Base-by-base conservation (phyloP, 2,797 vertebrate genomes). In the Thunnus albacares region DNA sequence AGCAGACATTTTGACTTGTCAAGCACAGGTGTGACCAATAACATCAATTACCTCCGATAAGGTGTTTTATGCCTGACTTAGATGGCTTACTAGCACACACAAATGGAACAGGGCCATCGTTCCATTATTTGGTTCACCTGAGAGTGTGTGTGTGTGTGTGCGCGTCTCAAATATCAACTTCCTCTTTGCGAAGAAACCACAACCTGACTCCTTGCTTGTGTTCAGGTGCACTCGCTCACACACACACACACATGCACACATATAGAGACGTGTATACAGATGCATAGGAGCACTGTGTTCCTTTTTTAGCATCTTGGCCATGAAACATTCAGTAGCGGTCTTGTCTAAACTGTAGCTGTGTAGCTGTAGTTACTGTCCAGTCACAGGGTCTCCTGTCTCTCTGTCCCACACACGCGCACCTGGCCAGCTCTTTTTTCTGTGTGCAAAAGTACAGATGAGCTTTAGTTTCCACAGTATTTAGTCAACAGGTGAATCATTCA, bases 241-340 rank as follows among this genome's bases (percentile, higher is more conserved):
- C 71, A 76, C n/a, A 64, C 18, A 45, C n/a, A 38, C 38, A 70
- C 26, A 62, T 1, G 17, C 35, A 7, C 22, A 67, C 1, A 49
- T 4, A 55, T 14, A 57, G 9, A 63, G 17, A 69, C 15, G 30
- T 20, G 45, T 20, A 71, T 12, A 49, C 1, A 13, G 4, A 73
- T 35, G 30, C 33, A 62, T 74, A 75, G 28, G 49, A 2, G 22
- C 30, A n/a, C 49, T 68, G n/a, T 10, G 2, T 61, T 55, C 33
- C n/a, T 41, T 69, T 30, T 71, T 41, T 49, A 82, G 62, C 85
- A 71, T 80, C 68, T 47, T 61, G 57, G 26, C 70, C 81, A 86
- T 93, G n/a, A 92, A 90, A 90, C 65, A 88, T 93, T 92, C 28
- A 94, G 33, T 51, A 73, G 69, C 5, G 52, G 62, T 52, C 68